A percentile compares a stretch with the other conserved stretches of the same genome.
These are phyloP conservation scores for Helicolenus hilgendorfi DNA, from an alignment of 2,797 vertebrate genomes.

Conservation along the genomic window DNA sequence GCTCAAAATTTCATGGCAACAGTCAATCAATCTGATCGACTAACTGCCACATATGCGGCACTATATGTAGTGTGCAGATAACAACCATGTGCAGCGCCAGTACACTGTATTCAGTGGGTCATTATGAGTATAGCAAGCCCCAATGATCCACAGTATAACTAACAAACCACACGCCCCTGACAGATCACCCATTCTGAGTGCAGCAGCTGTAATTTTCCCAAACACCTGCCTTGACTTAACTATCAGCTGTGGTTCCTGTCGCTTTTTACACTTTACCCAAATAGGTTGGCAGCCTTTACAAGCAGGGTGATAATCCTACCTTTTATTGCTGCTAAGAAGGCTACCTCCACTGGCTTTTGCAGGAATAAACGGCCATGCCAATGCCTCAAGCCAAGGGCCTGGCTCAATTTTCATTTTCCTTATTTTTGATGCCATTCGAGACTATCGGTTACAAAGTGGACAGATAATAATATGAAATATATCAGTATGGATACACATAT, in stretches of 20 bases:
- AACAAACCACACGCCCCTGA: conserved; percentile 58
- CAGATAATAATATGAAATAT: not conserved
- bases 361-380: conserved; percentile 62
- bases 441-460: not conserved
- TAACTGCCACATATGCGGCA: too few species aligned
- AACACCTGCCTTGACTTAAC: conserved; percentile 87
- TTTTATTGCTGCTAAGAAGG: conserved; percentile 87
- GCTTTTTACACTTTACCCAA: conserved; percentile 83
- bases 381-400: conserved; percentile 38
- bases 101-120: conserved; percentile 13
- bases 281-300: conserved; percentile 86
- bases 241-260: conserved; percentile 82
- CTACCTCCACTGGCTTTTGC: conserved; percentile 69
- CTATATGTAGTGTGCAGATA: not conserved
- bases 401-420: not conserved
- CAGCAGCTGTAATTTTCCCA: conserved; percentile 78
- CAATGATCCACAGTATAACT: conserved; percentile 39
- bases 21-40: not conserved
- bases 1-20: not conserved
- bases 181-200: conserved; percentile 66
- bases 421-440: not conserved
- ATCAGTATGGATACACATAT: fast-evolving
- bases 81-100: conserved; percentile 13
- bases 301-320: conserved; percentile 87
- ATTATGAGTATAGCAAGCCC: conserved; percentile 27